phyloP scores from a whole-genome alignment of 2,113 vertebrate species.

The Hippocampus zosterae region DNA sequence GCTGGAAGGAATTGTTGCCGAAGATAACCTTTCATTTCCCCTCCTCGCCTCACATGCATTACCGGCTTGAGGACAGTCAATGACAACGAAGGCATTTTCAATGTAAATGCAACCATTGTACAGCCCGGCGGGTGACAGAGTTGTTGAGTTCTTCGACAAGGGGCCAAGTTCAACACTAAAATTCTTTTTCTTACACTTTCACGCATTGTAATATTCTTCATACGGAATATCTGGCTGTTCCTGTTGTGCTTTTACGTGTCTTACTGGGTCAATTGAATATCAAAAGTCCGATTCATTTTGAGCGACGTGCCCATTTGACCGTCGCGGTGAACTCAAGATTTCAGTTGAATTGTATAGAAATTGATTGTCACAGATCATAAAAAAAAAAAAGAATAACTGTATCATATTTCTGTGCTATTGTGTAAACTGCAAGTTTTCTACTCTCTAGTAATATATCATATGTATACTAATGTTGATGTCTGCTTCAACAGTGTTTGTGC shows the following conservation, averaged over 20 bases:
- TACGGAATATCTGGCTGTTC: slow-evolving; percentile 39
- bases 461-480: slow-evolving; percentile 42
- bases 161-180: neutral
- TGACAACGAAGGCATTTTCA: slow-evolving; percentile 11
- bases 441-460: slow-evolving; percentile 48
- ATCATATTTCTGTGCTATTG: slow-evolving; percentile 38
- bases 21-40: slow-evolving; percentile 15
- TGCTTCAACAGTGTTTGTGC: slow-evolving; percentile 56
- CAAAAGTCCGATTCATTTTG: slow-evolving; percentile 32
- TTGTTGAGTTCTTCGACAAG: neutral
- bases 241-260: slow-evolving; percentile 38
- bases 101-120: slow-evolving; percentile 51
- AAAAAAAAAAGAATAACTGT: neutral
- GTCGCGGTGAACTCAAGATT: slow-evolving; percentile 29
- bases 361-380: slow-evolving; percentile 21
- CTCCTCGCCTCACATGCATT: slow-evolving; percentile 16
- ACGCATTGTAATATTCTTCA: slow-evolving; percentile 5
- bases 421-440: slow-evolving; percentile 48
- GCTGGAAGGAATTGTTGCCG: slow-evolving; percentile 18
- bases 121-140: slow-evolving; percentile 29
- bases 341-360: slow-evolving; percentile 29
- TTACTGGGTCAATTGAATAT: slow-evolving; percentile 30
- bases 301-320: slow-evolving; percentile 33
- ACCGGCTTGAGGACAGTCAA: slow-evolving; percentile 18
- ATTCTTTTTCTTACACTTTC: neutral